These are phyloP conservation scores for Oxygymnocypris stewartii DNA, from an alignment of 2,113 vertebrate species.

Conservation along the genomic window DNA sequence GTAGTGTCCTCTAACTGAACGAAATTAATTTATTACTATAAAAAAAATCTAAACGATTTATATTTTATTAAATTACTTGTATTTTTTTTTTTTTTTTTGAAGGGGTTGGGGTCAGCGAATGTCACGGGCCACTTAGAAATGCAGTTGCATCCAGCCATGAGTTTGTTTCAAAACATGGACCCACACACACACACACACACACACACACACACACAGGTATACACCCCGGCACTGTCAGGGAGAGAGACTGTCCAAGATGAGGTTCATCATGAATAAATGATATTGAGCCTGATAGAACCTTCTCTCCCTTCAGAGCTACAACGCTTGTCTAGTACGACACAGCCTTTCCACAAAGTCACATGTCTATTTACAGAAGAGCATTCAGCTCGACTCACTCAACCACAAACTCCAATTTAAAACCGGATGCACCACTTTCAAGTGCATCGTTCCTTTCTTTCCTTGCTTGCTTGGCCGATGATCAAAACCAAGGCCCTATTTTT, in stretches of 20 bases:
- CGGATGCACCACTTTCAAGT: constrained; percentile 26
- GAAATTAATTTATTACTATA: too few species aligned
- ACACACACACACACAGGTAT: constrained; percentile 30
- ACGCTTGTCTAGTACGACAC: constrained; percentile 38
- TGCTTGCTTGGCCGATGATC: background rate
- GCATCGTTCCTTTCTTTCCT: constrained; percentile 8
- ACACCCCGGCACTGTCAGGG: background rate
- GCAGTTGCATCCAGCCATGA: background rate
- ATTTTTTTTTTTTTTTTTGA: background rate
- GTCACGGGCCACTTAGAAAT: background rate
- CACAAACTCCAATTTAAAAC: constrained; percentile 47
- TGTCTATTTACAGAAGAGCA: constrained; percentile 48
- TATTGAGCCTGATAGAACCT: constrained; percentile 55
- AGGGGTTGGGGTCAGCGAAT: background rate
- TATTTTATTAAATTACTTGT: background rate
- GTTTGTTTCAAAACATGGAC: background rate
- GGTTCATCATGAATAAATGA: constrained; percentile 61
- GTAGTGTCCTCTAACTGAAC: too few species aligned
- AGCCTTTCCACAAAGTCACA: constrained; percentile 34
- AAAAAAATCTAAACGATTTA: too few species aligned
- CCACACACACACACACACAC: too few species aligned
- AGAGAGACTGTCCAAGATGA: constrained; percentile 40
- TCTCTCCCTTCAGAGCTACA: constrained; percentile 29
- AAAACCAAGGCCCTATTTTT: background rate
- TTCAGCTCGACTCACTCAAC: constrained; percentile 47